phyloP scores from a whole-genome alignment of 2,888 invertebrate genomes.

The Drosophila prostipennis region DNA sequence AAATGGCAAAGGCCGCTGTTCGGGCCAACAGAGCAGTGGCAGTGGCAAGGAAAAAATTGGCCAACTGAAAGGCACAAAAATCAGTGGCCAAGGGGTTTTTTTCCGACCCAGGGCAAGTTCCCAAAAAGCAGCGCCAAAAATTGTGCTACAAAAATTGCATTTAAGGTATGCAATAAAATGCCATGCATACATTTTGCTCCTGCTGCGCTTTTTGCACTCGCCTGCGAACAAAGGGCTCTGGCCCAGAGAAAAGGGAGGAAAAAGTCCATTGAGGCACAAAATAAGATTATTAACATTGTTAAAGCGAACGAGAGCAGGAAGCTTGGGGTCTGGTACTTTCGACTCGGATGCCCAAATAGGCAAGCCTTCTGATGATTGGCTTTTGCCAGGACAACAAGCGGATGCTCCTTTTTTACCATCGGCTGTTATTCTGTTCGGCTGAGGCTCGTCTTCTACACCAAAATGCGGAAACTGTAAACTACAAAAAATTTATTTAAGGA shows the following conservation, averaged over 20 bases:
- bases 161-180: conserved; percentile 57
- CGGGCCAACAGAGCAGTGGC: conserved; percentile 3
- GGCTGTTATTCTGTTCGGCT: conserved; percentile 13
- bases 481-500: conserved; percentile 69
- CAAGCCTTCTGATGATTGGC: conserved; percentile 50
- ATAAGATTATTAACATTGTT: conserved; percentile 77
- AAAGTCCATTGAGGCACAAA: conserved; percentile 70
- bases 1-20: conserved; percentile 37
- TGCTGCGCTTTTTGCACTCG: conserved; percentile 28
- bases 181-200: conserved; percentile 54
- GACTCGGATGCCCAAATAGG: neutral
- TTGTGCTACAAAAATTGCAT: conserved; percentile 52
- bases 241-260: conserved; percentile 6
- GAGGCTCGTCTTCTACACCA: conserved; percentile 24
- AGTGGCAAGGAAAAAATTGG: conserved; percentile 33
- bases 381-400: conserved; percentile 36
- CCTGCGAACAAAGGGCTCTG: conserved; percentile 50
- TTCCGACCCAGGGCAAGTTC: conserved; percentile 3
- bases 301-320: conserved; percentile 67
- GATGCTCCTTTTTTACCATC: conserved; percentile 30
- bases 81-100: conserved; percentile 18
- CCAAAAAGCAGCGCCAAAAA: conserved; percentile 41
- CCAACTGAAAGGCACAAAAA: conserved; percentile 40
- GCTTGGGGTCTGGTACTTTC: conserved; percentile 31
- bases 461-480: conserved; percentile 69